These are phyloP conservation scores for Coptodon rendalli DNA, from an alignment of 2,113 vertebrate species.

Conservation along the genomic window DNA sequence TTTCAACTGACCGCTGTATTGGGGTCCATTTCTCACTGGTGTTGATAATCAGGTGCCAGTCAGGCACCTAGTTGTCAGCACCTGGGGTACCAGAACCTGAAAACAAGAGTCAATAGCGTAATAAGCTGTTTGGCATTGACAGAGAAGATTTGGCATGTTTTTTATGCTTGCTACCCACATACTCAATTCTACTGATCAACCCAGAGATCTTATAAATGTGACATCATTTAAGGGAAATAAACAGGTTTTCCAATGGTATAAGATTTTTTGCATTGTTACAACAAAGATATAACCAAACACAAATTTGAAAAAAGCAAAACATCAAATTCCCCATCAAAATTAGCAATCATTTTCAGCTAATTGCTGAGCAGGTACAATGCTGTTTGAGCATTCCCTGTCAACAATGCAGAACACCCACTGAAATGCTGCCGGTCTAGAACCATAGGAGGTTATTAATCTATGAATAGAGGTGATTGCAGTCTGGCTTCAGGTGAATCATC, in stretches of 20 bases:
- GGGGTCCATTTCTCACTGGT: background rate
- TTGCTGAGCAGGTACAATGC: background rate
- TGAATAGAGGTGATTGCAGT: conserved; percentile 46
- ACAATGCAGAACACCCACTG: background rate
- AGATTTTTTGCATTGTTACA: background rate
- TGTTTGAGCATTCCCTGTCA: background rate
- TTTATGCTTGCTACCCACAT: background rate
- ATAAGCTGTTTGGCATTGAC: background rate
- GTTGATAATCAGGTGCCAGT: background rate
- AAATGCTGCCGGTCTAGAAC: conserved; percentile 1
- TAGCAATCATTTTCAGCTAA: conserved; percentile 5
- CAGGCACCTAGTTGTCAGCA: background rate
- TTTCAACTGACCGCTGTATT: background rate
- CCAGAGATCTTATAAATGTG: background rate
- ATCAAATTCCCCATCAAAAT: background rate
- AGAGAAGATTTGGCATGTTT: background rate
- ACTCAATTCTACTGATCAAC: background rate
- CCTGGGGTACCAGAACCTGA: background rate
- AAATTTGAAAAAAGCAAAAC: background rate
- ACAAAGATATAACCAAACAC: background rate
- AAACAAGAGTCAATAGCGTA: background rate
- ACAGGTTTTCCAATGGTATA: background rate
- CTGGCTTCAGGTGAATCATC: conserved; percentile 46
- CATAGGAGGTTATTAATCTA: conserved; percentile 27
- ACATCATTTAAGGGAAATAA: background rate